Conservation (phyloP, 1,140 invertebrate species). For the Andricus grossulariae region DNA sequence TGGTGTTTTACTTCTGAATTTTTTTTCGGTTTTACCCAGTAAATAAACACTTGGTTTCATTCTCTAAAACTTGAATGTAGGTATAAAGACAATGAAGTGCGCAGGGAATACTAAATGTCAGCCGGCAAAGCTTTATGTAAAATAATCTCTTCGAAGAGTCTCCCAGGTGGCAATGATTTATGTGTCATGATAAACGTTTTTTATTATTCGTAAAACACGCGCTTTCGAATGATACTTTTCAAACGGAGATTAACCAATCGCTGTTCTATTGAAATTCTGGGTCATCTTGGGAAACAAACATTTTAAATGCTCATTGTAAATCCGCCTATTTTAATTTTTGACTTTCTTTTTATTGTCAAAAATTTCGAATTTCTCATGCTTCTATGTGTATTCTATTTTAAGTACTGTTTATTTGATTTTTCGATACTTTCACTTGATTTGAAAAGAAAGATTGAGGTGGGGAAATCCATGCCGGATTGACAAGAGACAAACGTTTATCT, state of each 20-base stretch:
- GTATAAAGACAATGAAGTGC: neutral
- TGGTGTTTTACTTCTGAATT: slow-evolving; percentile 23
- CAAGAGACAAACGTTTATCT: too few relatives aligned
- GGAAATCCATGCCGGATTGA: too few relatives aligned
- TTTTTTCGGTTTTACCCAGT: neutral
- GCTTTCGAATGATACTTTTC: slow-evolving; percentile 11
- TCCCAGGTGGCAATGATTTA: slow-evolving; percentile 10
- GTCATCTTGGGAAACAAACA: slow-evolving; percentile 1
- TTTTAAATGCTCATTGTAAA: too few relatives aligned
- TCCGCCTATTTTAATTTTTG: too few relatives aligned
- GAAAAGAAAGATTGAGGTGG: too few relatives aligned
- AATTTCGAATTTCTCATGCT: too few relatives aligned
- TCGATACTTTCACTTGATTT: too few relatives aligned
- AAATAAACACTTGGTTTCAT: slow-evolving; percentile 5
- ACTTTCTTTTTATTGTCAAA: too few relatives aligned
- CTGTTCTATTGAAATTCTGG: slow-evolving; percentile 3
- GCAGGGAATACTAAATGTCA: neutral
- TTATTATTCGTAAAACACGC: slow-evolving; percentile 13
- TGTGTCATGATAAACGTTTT: neutral
- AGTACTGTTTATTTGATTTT: too few relatives aligned
- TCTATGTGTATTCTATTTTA: too few relatives aligned
- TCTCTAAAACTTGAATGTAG: neutral
- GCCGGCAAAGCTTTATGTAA: neutral
- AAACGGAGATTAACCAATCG: slow-evolving; percentile 4
- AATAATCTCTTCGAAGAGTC: slow-evolving; percentile 19